Evolutionary conservation across 2,888 invertebrate genomes (phyloP).

Genomic region (Stenchaetothrips biformis): DNA sequence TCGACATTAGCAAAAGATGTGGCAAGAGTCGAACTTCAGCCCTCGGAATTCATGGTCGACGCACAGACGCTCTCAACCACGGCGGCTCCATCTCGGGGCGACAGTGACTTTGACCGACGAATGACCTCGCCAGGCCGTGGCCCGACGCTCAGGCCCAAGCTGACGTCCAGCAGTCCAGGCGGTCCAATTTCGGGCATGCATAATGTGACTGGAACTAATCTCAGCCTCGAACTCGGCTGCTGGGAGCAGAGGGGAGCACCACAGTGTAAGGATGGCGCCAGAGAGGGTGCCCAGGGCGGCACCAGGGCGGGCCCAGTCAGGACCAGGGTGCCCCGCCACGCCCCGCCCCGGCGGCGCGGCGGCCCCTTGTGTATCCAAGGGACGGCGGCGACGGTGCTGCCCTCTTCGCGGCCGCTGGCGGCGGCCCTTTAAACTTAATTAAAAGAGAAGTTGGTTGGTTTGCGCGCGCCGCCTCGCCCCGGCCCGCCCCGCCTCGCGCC

Average conservation of each 20-base stretch:
- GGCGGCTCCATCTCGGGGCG: no score
- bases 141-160: no score
- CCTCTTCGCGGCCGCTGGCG: not conserved
- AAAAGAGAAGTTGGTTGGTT: conserved; percentile 15
- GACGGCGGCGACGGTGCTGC: not conserved
- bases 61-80: no score
- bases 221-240: not conserved
- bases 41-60: no score
- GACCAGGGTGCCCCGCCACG: not conserved
- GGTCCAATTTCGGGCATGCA: no score
- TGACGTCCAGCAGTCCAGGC: no score
- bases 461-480: not conserved
- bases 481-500: not conserved
- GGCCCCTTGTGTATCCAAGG: conserved; percentile 6
- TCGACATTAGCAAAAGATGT: no score
- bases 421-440: conserved; percentile 19
- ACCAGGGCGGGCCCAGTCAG: not conserved
- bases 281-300: not conserved
- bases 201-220: no score
- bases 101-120: no score
- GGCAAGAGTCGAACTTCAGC: no score
- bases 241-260: not conserved
- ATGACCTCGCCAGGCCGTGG: no score
- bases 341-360: not conserved
- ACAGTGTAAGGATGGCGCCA: not conserved